Evolutionary conservation across 2,888 invertebrate genomes (phyloP).

Genomic region (Rosalia funebris): DNA sequence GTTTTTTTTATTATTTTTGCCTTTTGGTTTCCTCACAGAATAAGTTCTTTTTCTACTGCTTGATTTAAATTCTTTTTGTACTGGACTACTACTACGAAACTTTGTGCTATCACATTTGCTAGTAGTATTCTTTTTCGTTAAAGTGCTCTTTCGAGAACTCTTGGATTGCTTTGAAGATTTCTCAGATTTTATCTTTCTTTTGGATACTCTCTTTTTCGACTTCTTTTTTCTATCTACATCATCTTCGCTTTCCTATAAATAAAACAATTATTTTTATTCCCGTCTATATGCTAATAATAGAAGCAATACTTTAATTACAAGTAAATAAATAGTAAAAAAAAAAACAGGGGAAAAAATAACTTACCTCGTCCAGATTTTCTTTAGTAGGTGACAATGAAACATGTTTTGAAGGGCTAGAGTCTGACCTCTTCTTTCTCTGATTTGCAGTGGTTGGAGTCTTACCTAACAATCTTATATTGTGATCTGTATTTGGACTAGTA

Average conservation of each 20-base stretch:
- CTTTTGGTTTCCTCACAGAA: slow-evolving; percentile 34
- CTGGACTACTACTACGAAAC: slow-evolving; percentile 6
- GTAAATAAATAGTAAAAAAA: slow-evolving; percentile 2
- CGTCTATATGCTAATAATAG: neutral
- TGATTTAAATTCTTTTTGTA: slow-evolving; percentile 39
- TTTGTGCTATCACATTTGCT: slow-evolving; percentile 16
- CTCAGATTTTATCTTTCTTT: slow-evolving; percentile 36
- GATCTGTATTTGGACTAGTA: slow-evolving; percentile 64
- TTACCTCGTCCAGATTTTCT: slow-evolving; percentile 58
- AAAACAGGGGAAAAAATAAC: neutral
- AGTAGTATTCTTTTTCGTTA: slow-evolving; percentile 23
- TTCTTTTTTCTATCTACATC: slow-evolving; percentile 52
- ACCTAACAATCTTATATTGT: slow-evolving; percentile 63
- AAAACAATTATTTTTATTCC: slow-evolving; percentile 15
- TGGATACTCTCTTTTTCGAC: slow-evolving; percentile 42
- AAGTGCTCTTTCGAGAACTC: slow-evolving; percentile 19
- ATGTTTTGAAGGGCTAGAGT: slow-evolving; percentile 57
- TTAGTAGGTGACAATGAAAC: slow-evolving; percentile 54
- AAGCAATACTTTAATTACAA: neutral
- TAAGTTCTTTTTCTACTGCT: slow-evolving; percentile 36
- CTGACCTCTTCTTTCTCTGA: slow-evolving; percentile 52
- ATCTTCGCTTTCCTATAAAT: slow-evolving; percentile 55
- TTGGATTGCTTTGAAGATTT: slow-evolving; percentile 18
- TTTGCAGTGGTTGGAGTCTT: slow-evolving; percentile 36
- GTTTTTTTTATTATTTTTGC: slow-evolving; percentile 17